phyloP scores from a whole-genome alignment of 1,140 invertebrate genomes.

The Cyphomyrmex costatus region DNA sequence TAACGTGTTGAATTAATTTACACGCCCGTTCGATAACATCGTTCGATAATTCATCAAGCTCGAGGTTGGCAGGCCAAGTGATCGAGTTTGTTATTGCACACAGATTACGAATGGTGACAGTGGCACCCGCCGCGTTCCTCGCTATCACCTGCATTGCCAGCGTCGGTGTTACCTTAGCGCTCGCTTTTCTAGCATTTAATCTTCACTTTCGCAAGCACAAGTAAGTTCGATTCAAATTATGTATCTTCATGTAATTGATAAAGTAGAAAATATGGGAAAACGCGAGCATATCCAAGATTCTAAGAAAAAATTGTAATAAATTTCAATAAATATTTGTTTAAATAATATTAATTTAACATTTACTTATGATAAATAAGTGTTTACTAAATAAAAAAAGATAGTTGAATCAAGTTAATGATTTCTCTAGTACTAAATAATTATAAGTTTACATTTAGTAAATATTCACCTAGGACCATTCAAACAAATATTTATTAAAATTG shows the following conservation, averaged over 20 bases:
- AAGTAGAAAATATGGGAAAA: background rate
- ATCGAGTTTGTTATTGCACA: conserved; percentile 79
- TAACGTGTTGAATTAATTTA: conserved; percentile 50
- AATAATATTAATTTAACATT: too few relatives aligned
- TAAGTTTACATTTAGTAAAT: too few relatives aligned
- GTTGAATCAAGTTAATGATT: too few relatives aligned
- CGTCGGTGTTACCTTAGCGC: conserved; percentile 92
- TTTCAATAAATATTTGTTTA: too few relatives aligned
- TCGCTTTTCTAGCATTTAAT: conserved; percentile 94
- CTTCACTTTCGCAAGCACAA: conserved; percentile 95
- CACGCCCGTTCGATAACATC: conserved; percentile 23
- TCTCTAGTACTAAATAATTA: too few relatives aligned
- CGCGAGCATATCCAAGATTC: background rate
- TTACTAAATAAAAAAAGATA: too few relatives aligned
- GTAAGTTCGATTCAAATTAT: conserved; percentile 86
- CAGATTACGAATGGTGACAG: conserved; percentile 90
- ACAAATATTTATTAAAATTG: too few relatives aligned
- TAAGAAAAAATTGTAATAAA: too few relatives aligned
- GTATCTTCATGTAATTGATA: background rate
- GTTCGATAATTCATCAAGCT: conserved; percentile 31
- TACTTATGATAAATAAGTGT: too few relatives aligned
- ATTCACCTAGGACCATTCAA: too few relatives aligned
- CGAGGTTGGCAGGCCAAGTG: background rate
- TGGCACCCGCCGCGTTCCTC: conserved; percentile 92
- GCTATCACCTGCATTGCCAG: conserved; percentile 90